Conservation (phyloP, 2,797 vertebrate species). For the Megaceryle alcyon region DNA sequence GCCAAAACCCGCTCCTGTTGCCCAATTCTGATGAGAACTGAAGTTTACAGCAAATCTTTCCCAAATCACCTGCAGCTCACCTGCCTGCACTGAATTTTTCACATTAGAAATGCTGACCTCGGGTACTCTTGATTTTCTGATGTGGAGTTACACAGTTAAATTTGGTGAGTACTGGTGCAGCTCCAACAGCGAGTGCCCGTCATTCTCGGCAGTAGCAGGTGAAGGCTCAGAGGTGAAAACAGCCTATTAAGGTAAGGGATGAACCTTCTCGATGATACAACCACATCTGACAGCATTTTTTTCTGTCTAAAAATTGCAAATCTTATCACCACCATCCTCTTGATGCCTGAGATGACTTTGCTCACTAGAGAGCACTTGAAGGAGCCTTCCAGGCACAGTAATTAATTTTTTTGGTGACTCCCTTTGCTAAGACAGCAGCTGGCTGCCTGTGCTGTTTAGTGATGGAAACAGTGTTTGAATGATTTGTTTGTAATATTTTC, state of each 20-base stretch:
- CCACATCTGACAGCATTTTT: neutral
- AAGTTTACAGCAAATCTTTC: neutral
- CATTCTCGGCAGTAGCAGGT: neutral
- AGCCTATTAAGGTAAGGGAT: neutral
- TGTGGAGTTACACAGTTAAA: rapidly evolving
- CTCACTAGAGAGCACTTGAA: neutral
- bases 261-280: neutral
- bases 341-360: neutral
- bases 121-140: neutral
- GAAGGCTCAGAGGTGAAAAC: neutral
- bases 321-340: neutral
- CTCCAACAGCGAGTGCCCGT: neutral
- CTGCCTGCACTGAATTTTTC: neutral
- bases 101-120: neutral
- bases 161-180: neutral
- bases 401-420: neutral
- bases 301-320: neutral
- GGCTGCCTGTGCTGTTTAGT: conserved; percentile 13
- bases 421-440: conserved; percentile 32
- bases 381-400: neutral
- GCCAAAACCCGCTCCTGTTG: neutral
- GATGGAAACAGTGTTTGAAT: conserved; percentile 18
- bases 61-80: neutral
- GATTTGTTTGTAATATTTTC: conserved; percentile 27
- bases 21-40: neutral